Evolutionary conservation across 1,140 invertebrate species (phyloP).

Genomic region (Drosophila dunni): DNA sequence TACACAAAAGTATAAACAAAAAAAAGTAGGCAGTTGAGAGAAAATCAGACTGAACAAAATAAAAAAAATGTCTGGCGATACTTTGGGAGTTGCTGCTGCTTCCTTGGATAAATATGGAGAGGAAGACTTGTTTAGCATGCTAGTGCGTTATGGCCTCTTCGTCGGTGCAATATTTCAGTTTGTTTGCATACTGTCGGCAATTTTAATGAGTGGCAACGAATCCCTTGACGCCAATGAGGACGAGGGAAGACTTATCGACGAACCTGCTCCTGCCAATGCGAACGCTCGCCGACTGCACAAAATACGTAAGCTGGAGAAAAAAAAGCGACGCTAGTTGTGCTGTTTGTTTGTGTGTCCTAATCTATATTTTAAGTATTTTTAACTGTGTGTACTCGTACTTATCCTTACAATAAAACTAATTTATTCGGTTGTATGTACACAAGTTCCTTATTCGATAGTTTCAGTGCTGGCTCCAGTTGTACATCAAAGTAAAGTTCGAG

Average conservation of each 20-base stretch:
- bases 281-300: slow-evolving; percentile 71
- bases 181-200: slow-evolving; percentile 68
- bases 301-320: slow-evolving; percentile 78
- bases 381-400: slow-evolving; percentile 24
- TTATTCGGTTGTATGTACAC: slow-evolving; percentile 46
- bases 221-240: slow-evolving; percentile 42
- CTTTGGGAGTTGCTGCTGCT: slow-evolving; percentile 51
- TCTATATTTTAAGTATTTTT: slow-evolving; percentile 19
- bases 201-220: slow-evolving; percentile 64
- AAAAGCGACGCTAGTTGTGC: slow-evolving; percentile 70
- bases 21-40: slow-evolving; percentile 24
- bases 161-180: slow-evolving; percentile 78
- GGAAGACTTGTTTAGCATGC: slow-evolving; percentile 66
- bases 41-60: background rate
- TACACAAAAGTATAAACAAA: slow-evolving; percentile 58
- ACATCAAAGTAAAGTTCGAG: slow-evolving; percentile 31
- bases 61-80: slow-evolving; percentile 51
- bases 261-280: slow-evolving; percentile 36
- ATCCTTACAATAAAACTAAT: slow-evolving; percentile 49
- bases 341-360: slow-evolving; percentile 46
- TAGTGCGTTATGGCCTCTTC: slow-evolving; percentile 75
- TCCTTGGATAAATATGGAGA: slow-evolving; percentile 72
- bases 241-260: slow-evolving; percentile 38
- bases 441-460: slow-evolving; percentile 23
- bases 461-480: background rate